Evolutionary conservation across 2,888 invertebrate genomes (phyloP), one percentile per base, ranked within the genome.

Genomic region (Gastrophysa polygoni): DNA sequence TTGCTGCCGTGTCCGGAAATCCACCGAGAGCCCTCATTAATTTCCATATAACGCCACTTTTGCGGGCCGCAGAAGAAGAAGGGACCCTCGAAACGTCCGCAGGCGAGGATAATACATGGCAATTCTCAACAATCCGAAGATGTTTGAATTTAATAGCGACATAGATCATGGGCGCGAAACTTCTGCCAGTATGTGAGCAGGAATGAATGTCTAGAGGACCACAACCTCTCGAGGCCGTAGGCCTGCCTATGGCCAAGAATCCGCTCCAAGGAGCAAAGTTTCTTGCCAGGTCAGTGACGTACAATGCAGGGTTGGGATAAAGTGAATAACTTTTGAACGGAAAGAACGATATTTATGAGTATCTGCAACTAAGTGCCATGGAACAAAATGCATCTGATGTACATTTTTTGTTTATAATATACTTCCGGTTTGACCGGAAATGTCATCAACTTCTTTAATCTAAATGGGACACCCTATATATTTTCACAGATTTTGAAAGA

Each of bases 91-190:
- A 69, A 69, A 71, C 68, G 70, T 71, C 75, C 72, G 68, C 69
- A 66, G 72, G 79, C 78, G 73, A 76, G 78, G 78, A 80, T 78
- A 80, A 81, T 81, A 79, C 80, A 81, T 81, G 79, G 77, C 80
- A 81, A 80, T 81, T 81, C 77, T 76, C 77, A 80, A 80, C 81
- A 81, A 81, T 81, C 78, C 80, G 76, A 80, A 80, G 80, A 81
- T 80, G 81, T 80, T 81, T 79, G 79, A 80, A 81, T 80, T 81
- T 81, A 81, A 81, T 81, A 80, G 81, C 79, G 73, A 79, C 80
- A 80, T 81, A 81, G 78, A 81, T 81, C 81, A 81, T 81, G 80
- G 76, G 76, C 76, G 77, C 75, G 75, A 76, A 79, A 80, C 74
- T 80, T 80, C 73, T 79, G 76, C 75, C 77, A 79, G 77, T 78